A percentile compares a stretch with the other conserved stretches of the same genome.
These are phyloP conservation scores for Carollia perspicillata DNA, from an alignment of 2,113 vertebrate genomes.

Conservation along the genomic window DNA sequence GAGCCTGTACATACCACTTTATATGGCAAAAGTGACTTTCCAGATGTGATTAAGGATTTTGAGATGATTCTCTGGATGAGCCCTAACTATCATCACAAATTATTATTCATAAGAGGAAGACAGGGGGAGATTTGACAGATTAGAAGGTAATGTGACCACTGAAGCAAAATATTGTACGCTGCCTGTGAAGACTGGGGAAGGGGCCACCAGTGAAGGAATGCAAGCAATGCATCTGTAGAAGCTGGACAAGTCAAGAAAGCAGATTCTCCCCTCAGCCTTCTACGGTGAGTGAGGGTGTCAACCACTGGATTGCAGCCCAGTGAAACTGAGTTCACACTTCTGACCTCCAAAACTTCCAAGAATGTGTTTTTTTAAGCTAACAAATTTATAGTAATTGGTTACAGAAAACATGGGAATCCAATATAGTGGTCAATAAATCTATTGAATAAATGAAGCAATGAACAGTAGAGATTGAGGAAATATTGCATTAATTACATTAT, in stretches of 20 bases:
- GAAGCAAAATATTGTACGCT: background rate
- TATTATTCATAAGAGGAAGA: background rate
- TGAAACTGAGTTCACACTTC: background rate
- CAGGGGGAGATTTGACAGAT: background rate
- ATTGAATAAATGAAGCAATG: background rate
- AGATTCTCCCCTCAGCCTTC: background rate
- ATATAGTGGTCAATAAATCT: background rate
- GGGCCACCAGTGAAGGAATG: background rate
- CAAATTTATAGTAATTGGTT: too few species aligned
- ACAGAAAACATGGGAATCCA: background rate
- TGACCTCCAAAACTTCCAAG: background rate
- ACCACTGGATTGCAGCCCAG: background rate
- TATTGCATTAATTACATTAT: background rate
- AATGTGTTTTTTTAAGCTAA: background rate
- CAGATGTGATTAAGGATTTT: background rate
- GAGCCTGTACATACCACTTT: background rate
- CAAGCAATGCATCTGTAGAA: background rate
- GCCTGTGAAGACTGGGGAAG: background rate
- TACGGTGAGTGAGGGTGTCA: background rate
- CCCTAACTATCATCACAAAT: background rate
- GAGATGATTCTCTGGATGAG: background rate
- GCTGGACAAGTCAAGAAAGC: background rate
- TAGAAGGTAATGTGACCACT: background rate
- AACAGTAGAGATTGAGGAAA: background rate
- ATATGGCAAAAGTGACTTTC: background rate